These are phyloP conservation scores for Aricia artaxerxes DNA, from an alignment of 2,888 invertebrate genomes.

Conservation along the genomic window DNA sequence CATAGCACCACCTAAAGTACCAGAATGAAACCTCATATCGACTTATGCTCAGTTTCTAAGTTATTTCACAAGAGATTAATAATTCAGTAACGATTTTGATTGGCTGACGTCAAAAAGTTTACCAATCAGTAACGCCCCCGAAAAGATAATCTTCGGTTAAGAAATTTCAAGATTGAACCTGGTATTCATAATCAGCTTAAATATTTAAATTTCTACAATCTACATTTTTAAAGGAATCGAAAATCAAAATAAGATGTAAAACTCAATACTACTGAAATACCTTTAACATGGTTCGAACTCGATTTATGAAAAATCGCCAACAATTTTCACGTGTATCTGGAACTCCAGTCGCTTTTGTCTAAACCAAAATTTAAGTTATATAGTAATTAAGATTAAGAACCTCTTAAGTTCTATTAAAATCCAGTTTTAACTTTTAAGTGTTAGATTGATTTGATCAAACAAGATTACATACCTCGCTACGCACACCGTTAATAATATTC, in stretches of 20 bases:
- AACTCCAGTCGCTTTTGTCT: slow-evolving; percentile 89
- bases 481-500: slow-evolving; percentile 88
- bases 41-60: too few species aligned
- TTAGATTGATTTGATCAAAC: background rate
- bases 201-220: background rate
- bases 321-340: slow-evolving; percentile 95
- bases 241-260: background rate
- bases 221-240: background rate
- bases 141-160: too few species aligned
- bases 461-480: slow-evolving; percentile 86
- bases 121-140: too few species aligned
- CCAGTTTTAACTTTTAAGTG: background rate
- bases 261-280: slow-evolving; percentile 46
- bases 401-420: background rate
- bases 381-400: background rate
- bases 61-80: too few species aligned
- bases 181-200: too few species aligned
- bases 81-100: too few species aligned
- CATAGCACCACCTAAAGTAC: slow-evolving; percentile 86
- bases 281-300: slow-evolving; percentile 88
- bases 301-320: slow-evolving; percentile 96
- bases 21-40: too few species aligned
- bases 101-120: too few species aligned
- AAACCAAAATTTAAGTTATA: background rate
- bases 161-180: too few species aligned